These are phyloP conservation scores for Dipus sagitta DNA, from an alignment of 2,797 vertebrate species.

Conservation along the genomic window DNA sequence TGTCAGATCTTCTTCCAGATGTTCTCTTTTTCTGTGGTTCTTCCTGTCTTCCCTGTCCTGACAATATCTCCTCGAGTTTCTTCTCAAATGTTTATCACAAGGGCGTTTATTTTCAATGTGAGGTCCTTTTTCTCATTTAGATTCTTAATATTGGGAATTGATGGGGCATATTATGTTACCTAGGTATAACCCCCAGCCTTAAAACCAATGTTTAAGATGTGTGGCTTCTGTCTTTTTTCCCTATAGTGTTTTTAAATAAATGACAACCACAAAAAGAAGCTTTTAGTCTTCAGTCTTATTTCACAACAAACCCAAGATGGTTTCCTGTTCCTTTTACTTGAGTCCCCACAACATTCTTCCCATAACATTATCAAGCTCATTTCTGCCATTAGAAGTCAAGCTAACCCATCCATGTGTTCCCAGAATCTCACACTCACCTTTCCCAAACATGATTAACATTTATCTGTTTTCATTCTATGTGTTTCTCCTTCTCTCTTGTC, in stretches of 20 bases:
- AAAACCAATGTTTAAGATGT: fast-evolving
- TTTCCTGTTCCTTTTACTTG: fast-evolving
- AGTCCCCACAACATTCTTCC: too few species aligned
- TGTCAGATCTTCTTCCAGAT: background rate
- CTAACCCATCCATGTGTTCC: background rate
- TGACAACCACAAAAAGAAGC: background rate
- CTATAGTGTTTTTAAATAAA: background rate
- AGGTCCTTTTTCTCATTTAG: background rate
- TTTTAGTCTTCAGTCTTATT: background rate
- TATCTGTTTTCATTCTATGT: fast-evolving
- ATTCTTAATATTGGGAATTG: background rate
- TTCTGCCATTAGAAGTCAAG: background rate
- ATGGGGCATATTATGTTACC: background rate
- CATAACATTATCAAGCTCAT: background rate
- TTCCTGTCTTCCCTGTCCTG: background rate
- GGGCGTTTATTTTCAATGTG: background rate
- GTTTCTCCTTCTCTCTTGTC: too few species aligned
- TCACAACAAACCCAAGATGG: background rate
- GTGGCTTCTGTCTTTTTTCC: background rate
- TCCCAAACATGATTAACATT: fast-evolving
- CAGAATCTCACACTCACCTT: background rate
- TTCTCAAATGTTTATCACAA: background rate
- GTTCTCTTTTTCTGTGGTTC: background rate
- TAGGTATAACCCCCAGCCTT: background rate
- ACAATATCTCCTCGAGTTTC: background rate